phyloP scores from a whole-genome alignment of 2,888 invertebrate species.

The Drosophila siamana region DNA sequence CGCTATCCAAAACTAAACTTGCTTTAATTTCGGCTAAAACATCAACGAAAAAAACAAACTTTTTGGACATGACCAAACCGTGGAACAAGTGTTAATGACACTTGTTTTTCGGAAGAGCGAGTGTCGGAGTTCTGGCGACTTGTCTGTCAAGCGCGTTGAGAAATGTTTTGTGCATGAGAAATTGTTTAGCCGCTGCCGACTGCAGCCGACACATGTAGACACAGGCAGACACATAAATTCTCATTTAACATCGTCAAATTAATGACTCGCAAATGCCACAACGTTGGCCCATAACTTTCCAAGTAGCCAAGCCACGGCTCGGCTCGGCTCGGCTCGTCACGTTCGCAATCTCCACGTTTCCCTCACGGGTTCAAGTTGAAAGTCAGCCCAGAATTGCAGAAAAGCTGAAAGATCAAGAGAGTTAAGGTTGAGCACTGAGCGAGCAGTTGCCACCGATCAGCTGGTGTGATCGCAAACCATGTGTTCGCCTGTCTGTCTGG shows the following conservation, averaged over 20 bases:
- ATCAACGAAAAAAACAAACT: conserved; percentile 1
- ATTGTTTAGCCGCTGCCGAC: conserved; percentile 60
- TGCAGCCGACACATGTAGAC: conserved; percentile 66
- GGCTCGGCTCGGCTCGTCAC: conserved; percentile 14
- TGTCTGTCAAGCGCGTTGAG: conserved; percentile 67
- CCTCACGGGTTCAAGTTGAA: conserved; percentile 51
- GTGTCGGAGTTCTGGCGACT: conserved; percentile 38
- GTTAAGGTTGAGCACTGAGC: conserved; percentile 7
- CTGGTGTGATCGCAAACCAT: conserved; percentile 54
- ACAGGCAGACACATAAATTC: conserved; percentile 76
- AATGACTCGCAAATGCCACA: conserved; percentile 71
- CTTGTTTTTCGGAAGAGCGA: conserved; percentile 53
- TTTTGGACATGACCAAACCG: conserved; percentile 55
- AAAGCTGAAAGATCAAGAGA: conserved; percentile 35
- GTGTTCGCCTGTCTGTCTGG: conserved; percentile 22
- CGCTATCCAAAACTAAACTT: conserved; percentile 5
- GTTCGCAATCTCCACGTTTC: conserved; percentile 40
- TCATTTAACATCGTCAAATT: conserved; percentile 80
- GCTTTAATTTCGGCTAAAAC: conserved; percentile 28
- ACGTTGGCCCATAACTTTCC: conserved; percentile 34
- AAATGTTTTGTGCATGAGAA: conserved; percentile 77
- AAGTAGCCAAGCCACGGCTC: conserved; percentile 14
- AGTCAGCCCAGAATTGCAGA: conserved; percentile 44
- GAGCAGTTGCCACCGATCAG: conserved; percentile 35
- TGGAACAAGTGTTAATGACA: conserved; percentile 76